Conservation (phyloP, 1,140 invertebrate genomes). For the Eubasilissa regina region DNA sequence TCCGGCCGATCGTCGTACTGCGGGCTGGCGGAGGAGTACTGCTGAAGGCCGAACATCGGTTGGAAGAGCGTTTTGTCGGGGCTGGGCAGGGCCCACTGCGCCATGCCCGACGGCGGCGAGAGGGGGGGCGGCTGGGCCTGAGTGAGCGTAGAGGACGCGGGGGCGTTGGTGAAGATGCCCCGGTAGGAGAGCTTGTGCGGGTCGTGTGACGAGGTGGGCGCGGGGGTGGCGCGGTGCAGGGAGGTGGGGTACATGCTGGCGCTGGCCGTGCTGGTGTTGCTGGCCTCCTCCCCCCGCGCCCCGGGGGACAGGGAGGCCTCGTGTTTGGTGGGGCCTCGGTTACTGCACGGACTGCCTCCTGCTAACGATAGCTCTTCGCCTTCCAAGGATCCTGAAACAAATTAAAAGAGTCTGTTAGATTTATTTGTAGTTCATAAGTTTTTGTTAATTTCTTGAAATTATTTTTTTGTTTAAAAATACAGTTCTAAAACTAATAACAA, state of each 20-base stretch:
- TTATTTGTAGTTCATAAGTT: not conserved
- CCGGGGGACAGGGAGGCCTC: conserved; percentile 74
- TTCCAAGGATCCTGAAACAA: conserved; percentile 81
- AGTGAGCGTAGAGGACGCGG: conserved; percentile 72
- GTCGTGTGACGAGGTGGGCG: conserved; percentile 67
- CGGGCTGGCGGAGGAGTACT: conserved; percentile 65
- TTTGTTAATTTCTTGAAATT: not conserved
- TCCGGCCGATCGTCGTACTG: conserved; percentile 74
- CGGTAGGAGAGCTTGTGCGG: conserved; percentile 79
- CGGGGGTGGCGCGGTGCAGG: conserved; percentile 71
- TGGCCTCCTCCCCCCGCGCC: conserved; percentile 82
- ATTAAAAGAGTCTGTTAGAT: conserved; percentile 49
- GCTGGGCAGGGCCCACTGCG: conserved; percentile 75
- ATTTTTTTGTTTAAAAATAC: not conserved
- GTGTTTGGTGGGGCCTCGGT: conserved; percentile 72
- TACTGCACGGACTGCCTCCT: conserved; percentile 66
- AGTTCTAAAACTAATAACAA: too few relatives aligned
- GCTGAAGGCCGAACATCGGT: conserved; percentile 71
- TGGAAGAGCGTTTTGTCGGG: conserved; percentile 76
- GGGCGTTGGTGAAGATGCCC: conserved; percentile 79
- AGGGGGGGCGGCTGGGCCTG: conserved; percentile 68
- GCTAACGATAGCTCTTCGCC: conserved; percentile 83
- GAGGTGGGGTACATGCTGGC: conserved; percentile 75
- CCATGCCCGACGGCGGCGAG: conserved; percentile 67
- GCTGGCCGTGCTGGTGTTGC: conserved; percentile 78